phyloP scores from a whole-genome alignment of 2,888 invertebrate species.

The Mythimna ferrago region DNA sequence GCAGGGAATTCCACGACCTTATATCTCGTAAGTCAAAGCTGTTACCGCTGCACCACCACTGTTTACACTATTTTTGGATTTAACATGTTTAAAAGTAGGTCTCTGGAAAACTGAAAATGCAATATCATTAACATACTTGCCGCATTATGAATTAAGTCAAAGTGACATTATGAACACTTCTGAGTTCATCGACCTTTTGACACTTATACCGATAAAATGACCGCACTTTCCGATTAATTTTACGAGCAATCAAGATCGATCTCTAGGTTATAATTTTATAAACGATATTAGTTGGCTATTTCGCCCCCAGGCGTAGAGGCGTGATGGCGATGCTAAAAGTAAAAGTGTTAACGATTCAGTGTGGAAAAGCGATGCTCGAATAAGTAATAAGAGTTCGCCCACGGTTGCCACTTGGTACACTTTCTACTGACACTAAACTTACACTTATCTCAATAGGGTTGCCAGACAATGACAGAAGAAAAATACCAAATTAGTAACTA shows the following conservation, averaged over 20 bases:
- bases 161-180: neutral
- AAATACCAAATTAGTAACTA: neutral
- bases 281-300: slow-evolving; percentile 38
- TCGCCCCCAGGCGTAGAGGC: slow-evolving; percentile 60
- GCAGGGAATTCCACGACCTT: too few relatives aligned
- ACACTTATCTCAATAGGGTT: slow-evolving; percentile 40
- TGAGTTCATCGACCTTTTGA: slow-evolving; percentile 8
- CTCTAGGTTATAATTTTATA: slow-evolving; percentile 47
- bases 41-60: too few relatives aligned
- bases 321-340: slow-evolving; percentile 74
- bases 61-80: neutral
- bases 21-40: too few relatives aligned
- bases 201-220: slow-evolving; percentile 11
- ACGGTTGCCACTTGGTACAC: slow-evolving; percentile 61
- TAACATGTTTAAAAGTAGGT: neutral
- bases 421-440: slow-evolving; percentile 62
- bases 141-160: neutral
- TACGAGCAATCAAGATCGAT: slow-evolving; percentile 20
- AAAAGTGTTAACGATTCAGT: slow-evolving; percentile 78
- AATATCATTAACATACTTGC: slow-evolving; percentile 11
- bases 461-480: neutral
- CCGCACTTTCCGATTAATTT: slow-evolving; percentile 21
- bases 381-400: slow-evolving; percentile 68
- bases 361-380: slow-evolving; percentile 66
- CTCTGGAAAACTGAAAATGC: neutral